These are phyloP conservation scores for Aeoliscus strigatus DNA, from an alignment of 2,797 vertebrate genomes.

Conservation along the genomic window DNA sequence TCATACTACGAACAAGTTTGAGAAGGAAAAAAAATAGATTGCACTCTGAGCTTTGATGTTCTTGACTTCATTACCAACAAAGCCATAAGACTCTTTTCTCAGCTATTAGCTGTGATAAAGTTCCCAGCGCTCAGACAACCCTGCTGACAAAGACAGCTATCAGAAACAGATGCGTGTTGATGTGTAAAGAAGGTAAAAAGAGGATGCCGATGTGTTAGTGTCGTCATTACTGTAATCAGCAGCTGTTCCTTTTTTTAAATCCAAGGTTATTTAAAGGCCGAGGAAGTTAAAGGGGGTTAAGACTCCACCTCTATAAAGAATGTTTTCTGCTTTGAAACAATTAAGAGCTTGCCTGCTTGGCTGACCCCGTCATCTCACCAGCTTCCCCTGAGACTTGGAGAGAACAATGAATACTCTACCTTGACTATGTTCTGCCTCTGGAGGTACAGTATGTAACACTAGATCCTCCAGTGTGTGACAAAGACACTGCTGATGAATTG, in stretches of 20 bases:
- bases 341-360: conserved; percentile 71
- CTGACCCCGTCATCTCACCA: conserved; percentile 67
- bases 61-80: conserved; percentile 41
- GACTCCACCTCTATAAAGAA: conserved; percentile 70
- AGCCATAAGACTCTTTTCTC: conserved; percentile 52
- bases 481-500: no score
- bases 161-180: conserved; percentile 2
- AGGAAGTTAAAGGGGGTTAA: conserved; percentile 68
- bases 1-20: no score
- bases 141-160: conserved; percentile 13
- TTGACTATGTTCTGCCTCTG: conserved; percentile 41
- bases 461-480: no score
- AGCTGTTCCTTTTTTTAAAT: conserved; percentile 60
- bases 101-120: conserved; percentile 36
- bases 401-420: conserved; percentile 64
- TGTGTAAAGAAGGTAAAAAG: no score
- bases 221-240: conserved; percentile 38
- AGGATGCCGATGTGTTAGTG: no score
- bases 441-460: conserved; percentile 19
- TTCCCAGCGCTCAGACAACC: conserved; percentile 12
- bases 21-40: conserved; percentile 20
- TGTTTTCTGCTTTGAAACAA: conserved; percentile 77
- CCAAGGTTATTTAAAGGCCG: conserved; percentile 65
- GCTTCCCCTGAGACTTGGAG: conserved; percentile 45
- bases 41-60: conserved; percentile 29